These are phyloP conservation scores for Taenioides sp. DNA, from an alignment of 2,797 vertebrate genomes.

Conservation along the genomic window DNA sequence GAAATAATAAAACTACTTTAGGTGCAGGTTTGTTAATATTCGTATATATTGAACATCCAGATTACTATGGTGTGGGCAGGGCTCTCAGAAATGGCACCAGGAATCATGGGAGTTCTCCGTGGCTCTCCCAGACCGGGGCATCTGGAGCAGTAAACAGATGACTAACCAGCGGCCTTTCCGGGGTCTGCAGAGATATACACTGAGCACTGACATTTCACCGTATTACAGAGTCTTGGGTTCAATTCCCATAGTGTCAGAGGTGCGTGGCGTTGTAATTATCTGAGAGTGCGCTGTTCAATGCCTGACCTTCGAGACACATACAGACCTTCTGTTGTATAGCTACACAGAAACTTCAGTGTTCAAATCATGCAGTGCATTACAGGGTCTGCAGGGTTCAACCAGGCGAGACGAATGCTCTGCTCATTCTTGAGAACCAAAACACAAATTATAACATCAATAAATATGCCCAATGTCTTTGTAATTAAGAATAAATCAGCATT, in stretches of 20 bases:
- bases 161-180: conserved; percentile 79
- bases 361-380: neutral
- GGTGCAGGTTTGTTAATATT: no score
- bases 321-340: neutral
- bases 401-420: neutral
- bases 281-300: conserved; percentile 46
- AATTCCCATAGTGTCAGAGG: conserved; percentile 68
- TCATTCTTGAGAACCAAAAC: no score
- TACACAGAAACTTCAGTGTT: neutral
- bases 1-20: no score
- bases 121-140: conserved; percentile 73
- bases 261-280: conserved; percentile 68
- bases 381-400: neutral
- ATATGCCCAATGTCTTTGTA: no score
- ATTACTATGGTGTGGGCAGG: conserved; percentile 51
- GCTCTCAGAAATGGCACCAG: conserved; percentile 76
- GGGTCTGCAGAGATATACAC: conserved; percentile 68
- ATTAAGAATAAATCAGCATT: no score
- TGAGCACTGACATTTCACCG: conserved; percentile 73
- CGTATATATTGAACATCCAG: no score
- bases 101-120: conserved; percentile 77
- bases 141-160: conserved; percentile 78
- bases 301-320: conserved; percentile 35
- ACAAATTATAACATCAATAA: no score
- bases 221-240: conserved; percentile 75